Evolutionary conservation across 2,113 vertebrate genomes (phyloP).

Genomic region (Chascanopsetta lugubris): DNA sequence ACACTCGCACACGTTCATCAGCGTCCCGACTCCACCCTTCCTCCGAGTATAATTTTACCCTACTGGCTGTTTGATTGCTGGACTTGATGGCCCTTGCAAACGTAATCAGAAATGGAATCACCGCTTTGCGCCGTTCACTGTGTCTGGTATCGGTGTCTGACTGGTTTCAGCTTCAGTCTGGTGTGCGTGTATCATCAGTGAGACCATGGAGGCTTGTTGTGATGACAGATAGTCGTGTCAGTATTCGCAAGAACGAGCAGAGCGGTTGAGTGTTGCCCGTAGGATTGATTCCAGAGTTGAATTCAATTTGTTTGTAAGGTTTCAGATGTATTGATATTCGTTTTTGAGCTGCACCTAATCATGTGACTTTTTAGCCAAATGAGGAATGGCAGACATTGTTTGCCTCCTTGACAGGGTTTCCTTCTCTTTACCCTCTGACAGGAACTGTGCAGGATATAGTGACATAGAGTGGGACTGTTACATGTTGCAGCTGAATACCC

Average conservation of each 20-base stretch:
- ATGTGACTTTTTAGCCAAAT: too few species aligned
- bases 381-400: too few species aligned
- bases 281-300: too few species aligned
- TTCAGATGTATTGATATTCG: too few species aligned
- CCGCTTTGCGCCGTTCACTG: constrained; percentile 14
- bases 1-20: constrained; percentile 1
- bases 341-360: too few species aligned
- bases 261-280: background rate
- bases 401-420: too few species aligned
- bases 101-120: constrained; percentile 53
- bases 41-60: constrained; percentile 63
- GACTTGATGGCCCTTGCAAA: constrained; percentile 49
- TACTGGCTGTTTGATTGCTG: constrained; percentile 64
- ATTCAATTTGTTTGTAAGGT: too few species aligned
- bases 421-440: too few species aligned
- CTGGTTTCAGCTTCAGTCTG: constrained; percentile 13
- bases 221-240: constrained; percentile 11
- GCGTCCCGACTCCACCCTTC: constrained; percentile 59
- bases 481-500: too few species aligned
- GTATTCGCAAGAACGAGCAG: constrained; percentile 1
- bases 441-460: too few species aligned
- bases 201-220: constrained; percentile 2
- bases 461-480: too few species aligned
- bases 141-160: constrained; percentile 41
- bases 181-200: constrained; percentile 22